phyloP scores from a whole-genome alignment of 2,797 vertebrate species.

The Helostoma temminkii region DNA sequence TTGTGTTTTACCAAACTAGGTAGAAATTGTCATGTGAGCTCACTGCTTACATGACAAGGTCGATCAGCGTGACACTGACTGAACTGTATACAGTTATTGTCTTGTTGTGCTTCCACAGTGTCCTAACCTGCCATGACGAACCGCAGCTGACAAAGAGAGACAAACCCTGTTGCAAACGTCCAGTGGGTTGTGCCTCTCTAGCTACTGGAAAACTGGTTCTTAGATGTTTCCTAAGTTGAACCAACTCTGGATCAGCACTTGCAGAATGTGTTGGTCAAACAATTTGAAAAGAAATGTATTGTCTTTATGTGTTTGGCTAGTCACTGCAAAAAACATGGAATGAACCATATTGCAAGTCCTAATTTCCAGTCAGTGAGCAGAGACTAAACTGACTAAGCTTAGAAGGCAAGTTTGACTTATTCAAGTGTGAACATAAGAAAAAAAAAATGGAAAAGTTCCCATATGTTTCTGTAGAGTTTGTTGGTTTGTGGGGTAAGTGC shows the following conservation, averaged over 20 bases:
- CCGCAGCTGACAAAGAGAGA: constrained; percentile 3
- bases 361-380: neutral
- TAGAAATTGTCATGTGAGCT: neutral
- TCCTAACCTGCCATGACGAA: neutral
- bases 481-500: neutral
- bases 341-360: neutral
- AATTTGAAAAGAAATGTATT: too few relatives aligned
- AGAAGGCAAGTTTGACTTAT: neutral
- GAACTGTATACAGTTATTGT: constrained; percentile 32
- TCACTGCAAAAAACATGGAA: neutral
- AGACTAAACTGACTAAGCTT: neutral
- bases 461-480: neutral
- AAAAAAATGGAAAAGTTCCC: neutral
- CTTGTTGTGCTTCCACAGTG: neutral
- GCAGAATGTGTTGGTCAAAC: neutral
- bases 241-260: too few relatives aligned
- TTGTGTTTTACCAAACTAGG: constrained; percentile 23
- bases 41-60: constrained; percentile 40
- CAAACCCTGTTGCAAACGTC: too few relatives aligned
- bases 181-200: too few relatives aligned
- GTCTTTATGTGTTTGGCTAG: neutral
- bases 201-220: too few relatives aligned
- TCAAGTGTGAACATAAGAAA: neutral
- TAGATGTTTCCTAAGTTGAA: too few relatives aligned
- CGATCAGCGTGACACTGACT: neutral